Evolutionary conservation across 1,140 invertebrate genomes (phyloP), one percentile per base, ranked within the genome.

Genomic region (Teleogryllus occipitalis): DNA sequence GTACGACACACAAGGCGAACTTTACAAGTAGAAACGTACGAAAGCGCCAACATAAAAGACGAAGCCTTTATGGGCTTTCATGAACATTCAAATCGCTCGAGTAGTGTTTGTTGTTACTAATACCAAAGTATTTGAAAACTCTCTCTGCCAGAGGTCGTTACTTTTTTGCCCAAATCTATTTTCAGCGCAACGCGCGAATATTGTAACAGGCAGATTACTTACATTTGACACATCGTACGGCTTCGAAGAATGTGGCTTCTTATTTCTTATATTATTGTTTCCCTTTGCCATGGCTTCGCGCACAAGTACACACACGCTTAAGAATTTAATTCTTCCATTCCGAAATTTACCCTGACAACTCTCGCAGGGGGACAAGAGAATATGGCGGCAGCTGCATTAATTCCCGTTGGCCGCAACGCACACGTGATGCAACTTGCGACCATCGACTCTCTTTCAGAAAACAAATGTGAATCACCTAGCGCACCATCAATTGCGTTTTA

Each of bases 131-230:
- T 39, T 2, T 27, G 10, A 14, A 27, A 47, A 21, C 74, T 27
- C 46, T 27, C 78, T 78, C 78, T 47, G 65, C 21, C 47, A 73
- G 65, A 27, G 78, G 65, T 78, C 78, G 65, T 73, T 77, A 49
- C 48, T 48, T 77, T 54, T 77, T 77, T 47, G 8, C 48, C 21
- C 14, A 22, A 15, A 77, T 47, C 78, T 78, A 78, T 78, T 73
- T 74, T 74, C 78, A 78, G 65, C 78, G 72, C 54, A 49, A 78
- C 78, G 78, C 78, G 78, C 78, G 78, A 78, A 78, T 15, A 78
- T 73, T 49, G 54, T 22, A 46, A 39, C 78, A 74, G 27, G n/a
- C 65, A n/a, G 27, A 21, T 78, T 78, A 78, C 78, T 78, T 74
- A 78, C 78, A n/a, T 78, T 78, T 5, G 78, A 78, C 15, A 78